These are phyloP conservation scores for Ceyx melanurus DNA, from an alignment of 2,113 vertebrate genomes.

Conservation along the genomic window DNA sequence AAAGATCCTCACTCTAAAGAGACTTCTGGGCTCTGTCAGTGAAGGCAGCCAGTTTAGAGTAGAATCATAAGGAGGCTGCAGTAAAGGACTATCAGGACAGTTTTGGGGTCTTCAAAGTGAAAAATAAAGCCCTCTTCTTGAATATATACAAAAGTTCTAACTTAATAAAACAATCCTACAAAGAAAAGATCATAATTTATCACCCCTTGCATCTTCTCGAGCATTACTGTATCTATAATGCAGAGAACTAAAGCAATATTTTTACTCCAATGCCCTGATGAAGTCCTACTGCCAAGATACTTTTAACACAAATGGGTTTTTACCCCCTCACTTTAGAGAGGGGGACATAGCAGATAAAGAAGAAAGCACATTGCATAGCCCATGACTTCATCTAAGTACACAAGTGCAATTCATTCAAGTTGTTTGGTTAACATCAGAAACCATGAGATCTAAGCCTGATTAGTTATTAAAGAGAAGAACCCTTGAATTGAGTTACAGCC, in stretches of 20 bases:
- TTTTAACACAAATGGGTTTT: neutral
- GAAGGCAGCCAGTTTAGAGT: neutral
- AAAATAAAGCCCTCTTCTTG: neutral
- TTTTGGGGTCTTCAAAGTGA: neutral
- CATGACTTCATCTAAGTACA: neutral
- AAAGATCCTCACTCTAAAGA: neutral
- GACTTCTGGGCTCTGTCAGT: neutral
- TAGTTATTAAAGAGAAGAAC: neutral
- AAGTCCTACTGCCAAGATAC: neutral
- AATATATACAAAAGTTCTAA: neutral
- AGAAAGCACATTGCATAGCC: neutral
- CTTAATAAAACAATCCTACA: neutral
- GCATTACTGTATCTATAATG: neutral
- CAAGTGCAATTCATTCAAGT: constrained; percentile 11
- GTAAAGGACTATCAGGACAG: neutral
- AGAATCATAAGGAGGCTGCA: neutral
- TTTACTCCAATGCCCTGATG: neutral
- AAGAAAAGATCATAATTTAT: neutral
- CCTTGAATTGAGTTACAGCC: neutral
- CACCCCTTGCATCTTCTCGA: neutral
- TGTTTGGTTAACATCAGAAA: neutral
- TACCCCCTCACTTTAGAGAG: neutral
- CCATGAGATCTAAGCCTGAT: neutral
- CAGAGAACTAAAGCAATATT: neutral
- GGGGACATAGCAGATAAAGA: neutral